These are phyloP conservation scores for Pocillopora grandis DNA, from an alignment of 92 coral and sea anemone species.

Conservation along the genomic window DNA sequence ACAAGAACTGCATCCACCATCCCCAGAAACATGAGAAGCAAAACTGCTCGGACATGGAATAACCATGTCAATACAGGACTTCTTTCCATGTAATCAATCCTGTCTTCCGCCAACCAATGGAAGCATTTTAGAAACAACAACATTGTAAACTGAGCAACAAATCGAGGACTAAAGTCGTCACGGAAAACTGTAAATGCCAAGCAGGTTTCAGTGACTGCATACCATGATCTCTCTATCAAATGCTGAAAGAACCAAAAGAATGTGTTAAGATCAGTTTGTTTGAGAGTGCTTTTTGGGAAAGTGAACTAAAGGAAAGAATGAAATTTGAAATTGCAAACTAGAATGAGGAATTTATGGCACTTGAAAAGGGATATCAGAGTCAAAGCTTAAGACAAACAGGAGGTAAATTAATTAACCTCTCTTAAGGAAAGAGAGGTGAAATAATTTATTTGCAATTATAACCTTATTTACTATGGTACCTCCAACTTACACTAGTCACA, in stretches of 20 bases:
- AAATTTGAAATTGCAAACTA: neutral
- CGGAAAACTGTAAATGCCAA: constrained; percentile 98
- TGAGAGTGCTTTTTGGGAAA: neutral
- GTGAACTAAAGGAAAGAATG: neutral
- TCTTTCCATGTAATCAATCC: constrained; percentile 98
- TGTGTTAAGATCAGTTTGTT: neutral
- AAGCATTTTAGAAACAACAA: constrained; percentile 91
- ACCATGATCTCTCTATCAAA: constrained; percentile 97
- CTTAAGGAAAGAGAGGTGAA: no score
- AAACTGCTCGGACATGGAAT: constrained; percentile 83
- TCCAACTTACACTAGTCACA: no score
- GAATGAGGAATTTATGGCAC: no score
- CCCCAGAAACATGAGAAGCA: constrained; percentile 79
- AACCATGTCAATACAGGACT: constrained; percentile 92
- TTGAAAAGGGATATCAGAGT: no score
- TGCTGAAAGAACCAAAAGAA: constrained; percentile 54
- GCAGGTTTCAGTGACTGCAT: constrained; percentile 99
- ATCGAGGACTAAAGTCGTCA: constrained; percentile 98
- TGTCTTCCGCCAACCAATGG: constrained; percentile 98
- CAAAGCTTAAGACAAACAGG: no score
- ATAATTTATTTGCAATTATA: no score
- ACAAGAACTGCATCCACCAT: constrained; percentile 83
- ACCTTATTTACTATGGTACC: no score
- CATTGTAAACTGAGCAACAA: constrained; percentile 97
- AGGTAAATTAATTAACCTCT: no score